Percentiles rank a stretch among this genome's conserved stretches.
These are phyloP conservation scores for Pseudomyrmex dendroicus DNA, from an alignment of 1,140 invertebrate genomes.

Conservation along the genomic window DNA sequence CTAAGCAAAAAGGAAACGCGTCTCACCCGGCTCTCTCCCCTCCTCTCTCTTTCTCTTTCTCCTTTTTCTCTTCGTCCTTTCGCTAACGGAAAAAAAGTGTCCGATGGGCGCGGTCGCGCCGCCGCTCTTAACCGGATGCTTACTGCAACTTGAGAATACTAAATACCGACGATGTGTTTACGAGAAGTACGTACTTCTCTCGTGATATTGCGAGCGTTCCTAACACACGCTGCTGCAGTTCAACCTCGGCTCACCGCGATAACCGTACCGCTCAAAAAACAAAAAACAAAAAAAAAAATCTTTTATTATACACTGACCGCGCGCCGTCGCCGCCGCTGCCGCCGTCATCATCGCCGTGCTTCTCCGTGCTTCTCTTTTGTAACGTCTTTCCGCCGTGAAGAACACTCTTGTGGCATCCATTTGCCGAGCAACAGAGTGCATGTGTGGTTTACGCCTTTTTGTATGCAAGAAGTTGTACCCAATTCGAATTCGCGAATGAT, in stretches of 20 bases:
- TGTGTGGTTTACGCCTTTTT: too few relatives aligned
- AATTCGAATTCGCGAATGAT: too few relatives aligned
- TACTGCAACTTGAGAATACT: slow-evolving; percentile 81
- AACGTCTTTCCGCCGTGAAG: background rate
- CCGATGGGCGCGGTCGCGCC: slow-evolving; percentile 76
- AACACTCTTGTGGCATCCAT: background rate
- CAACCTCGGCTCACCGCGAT: slow-evolving; percentile 25
- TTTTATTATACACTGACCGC: slow-evolving; percentile 11
- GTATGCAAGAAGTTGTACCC: too few relatives aligned
- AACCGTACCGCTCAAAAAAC: background rate
- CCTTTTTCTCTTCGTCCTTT: background rate
- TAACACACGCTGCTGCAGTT: background rate
- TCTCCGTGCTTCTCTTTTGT: too few relatives aligned
- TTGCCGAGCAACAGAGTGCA: background rate
- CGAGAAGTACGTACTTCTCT: slow-evolving; percentile 70
- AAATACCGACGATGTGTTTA: slow-evolving; percentile 79
- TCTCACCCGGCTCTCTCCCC: slow-evolving; percentile 9
- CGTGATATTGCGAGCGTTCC: slow-evolving; percentile 29
- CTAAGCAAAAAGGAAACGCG: slow-evolving; percentile 51
- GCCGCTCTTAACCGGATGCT: slow-evolving; percentile 79
- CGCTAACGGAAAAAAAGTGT: slow-evolving; percentile 54
- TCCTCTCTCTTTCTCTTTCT: background rate
- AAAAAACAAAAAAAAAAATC: slow-evolving; percentile 31
- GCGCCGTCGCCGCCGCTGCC: background rate
- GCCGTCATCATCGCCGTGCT: too few relatives aligned